Percentiles rank a stretch among this genome's conserved stretches.
Conservation (phyloP, 2,888 invertebrate genomes). For the Polylopha cassiicola region DNA sequence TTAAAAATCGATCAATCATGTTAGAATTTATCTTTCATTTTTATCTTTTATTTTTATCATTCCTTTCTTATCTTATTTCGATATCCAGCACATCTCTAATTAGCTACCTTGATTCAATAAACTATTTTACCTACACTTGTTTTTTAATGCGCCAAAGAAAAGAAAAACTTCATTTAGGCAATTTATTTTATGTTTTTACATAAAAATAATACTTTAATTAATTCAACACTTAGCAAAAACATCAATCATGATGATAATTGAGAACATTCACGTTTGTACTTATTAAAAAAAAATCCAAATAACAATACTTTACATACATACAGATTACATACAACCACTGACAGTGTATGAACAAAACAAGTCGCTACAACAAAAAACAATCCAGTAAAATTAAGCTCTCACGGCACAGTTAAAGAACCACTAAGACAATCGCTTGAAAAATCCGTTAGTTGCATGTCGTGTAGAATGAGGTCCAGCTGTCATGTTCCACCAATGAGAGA, state of each 20-base stretch:
- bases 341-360: neutral
- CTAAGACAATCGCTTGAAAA: neutral
- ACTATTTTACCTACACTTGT: too few relatives aligned
- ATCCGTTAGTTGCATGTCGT: neutral
- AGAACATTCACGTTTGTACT: constrained; percentile 48
- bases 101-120: too few relatives aligned
- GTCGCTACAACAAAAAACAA: neutral
- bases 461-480: too few relatives aligned
- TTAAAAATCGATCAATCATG: constrained; percentile 54
- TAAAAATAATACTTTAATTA: constrained; percentile 67
- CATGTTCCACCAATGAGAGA: too few relatives aligned
- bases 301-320: constrained; percentile 20
- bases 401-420: neutral
- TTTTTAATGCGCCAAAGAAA: too few relatives aligned
- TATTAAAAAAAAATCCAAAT: constrained; percentile 28
- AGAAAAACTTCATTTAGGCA: too few relatives aligned
- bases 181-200: constrained; percentile 54
- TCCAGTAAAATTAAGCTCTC: too few relatives aligned
- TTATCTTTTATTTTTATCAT: neutral
- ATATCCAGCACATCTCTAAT: too few relatives aligned
- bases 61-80: constrained; percentile 46
- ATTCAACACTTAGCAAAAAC: constrained; percentile 49
- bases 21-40: constrained; percentile 29
- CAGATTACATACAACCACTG: neutral
- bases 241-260: constrained; percentile 30